Conservation (phyloP, 2,113 vertebrate species). For the Vulpes ferrilata region DNA sequence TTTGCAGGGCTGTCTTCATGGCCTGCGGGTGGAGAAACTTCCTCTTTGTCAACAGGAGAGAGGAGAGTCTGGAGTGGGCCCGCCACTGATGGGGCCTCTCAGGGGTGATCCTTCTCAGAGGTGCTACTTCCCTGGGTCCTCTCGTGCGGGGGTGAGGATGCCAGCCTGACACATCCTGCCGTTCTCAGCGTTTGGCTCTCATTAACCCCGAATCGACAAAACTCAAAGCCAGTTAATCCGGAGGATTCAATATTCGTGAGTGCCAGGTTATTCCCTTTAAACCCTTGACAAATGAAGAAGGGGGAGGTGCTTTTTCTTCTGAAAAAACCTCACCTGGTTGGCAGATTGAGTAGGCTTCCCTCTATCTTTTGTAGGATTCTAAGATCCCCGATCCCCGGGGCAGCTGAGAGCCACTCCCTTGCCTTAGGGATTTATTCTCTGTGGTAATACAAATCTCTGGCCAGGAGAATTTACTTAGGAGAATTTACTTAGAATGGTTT, state of each 20-base stretch:
- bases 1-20: not conserved
- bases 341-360: not conserved
- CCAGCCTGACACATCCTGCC: not conserved
- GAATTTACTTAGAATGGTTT: no score
- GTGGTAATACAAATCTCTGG: conserved; percentile 47
- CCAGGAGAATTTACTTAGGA: conserved; percentile 25
- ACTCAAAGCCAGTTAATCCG: conserved; percentile 31
- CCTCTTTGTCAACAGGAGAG: not conserved
- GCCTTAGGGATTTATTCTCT: conserved; percentile 13
- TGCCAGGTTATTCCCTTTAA: not conserved
- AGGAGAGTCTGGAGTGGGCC: not conserved
- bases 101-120: not conserved
- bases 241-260: not conserved
- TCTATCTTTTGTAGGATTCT: not conserved
- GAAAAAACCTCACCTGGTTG: not conserved
- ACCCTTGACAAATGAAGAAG: not conserved
- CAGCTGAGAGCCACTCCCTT: not conserved
- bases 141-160: fast-evolving
- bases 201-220: conserved; percentile 39
- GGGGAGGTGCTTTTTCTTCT: not conserved
- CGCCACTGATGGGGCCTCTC: fast-evolving
- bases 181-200: not conserved
- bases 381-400: fast-evolving
- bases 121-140: no score
- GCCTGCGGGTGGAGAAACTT: conserved; percentile 29